Evolutionary conservation across 1,140 invertebrate genomes (phyloP), one percentile per base, ranked within the genome.

Genomic region (Geopemphigus sp.): DNA sequence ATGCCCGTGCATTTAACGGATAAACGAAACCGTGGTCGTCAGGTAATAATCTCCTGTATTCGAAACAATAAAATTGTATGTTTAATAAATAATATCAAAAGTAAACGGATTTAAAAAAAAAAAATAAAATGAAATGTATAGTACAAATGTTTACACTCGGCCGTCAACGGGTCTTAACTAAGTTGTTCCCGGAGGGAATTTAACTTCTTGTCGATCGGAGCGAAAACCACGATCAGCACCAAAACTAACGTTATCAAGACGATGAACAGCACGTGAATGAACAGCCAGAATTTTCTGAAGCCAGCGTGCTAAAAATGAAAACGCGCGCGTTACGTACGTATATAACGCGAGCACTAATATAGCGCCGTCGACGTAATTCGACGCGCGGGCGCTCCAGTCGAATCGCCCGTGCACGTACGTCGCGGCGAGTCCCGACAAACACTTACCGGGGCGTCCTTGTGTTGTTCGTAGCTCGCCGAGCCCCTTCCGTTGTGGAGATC

Each of bases 371-470:
- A n/a, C n/a, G n/a, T n/a, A n/a, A n/a, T n/a, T n/a, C n/a, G n/a
- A n/a, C n/a, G n/a, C n/a, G n/a, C n/a, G n/a, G n/a, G n/a, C n/a
- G n/a, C n/a, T n/a, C n/a, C n/a, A n/a, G n/a, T n/a, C n/a, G n/a
- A n/a, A n/a, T n/a, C n/a, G n/a, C n/a, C n/a, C n/a, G n/a, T n/a
- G n/a, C n/a, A n/a, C n/a, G n/a, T n/a, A n/a, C n/a, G n/a, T n/a
- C n/a, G n/a, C n/a, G n/a, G n/a, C n/a, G n/a, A n/a, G n/a, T n/a
- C n/a, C n/a, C n/a, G n/a, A n/a, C 8, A 8, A 39, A 39, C 5
- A 53, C 87, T 90, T 87, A 94, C 93, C 82, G 92, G 91, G 63
- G 92, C 91, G 85, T 94, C 92, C 82, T 88, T 87, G 84, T 89
- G 91, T 76, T 89, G 86, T 83, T 93, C 92, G 57, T 83, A 81